Conservation (phyloP, 2,797 vertebrate genomes). For the Oryzias dopingdopingensis region DNA sequence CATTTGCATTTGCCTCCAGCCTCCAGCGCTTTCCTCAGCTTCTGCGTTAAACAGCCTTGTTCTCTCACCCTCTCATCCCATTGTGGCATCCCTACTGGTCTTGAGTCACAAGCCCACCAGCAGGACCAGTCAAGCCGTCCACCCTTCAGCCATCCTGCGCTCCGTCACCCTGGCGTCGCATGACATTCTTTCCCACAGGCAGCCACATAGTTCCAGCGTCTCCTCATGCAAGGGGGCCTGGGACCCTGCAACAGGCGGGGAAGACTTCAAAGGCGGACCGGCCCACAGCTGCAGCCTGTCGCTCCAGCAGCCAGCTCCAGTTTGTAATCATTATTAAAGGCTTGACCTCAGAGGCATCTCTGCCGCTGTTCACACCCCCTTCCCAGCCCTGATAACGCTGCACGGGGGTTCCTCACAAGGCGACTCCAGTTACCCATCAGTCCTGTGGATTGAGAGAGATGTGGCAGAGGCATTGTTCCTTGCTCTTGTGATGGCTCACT, state of each 20-base stretch:
- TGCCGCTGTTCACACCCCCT: constrained; percentile 85
- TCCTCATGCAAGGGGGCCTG: constrained; percentile 83
- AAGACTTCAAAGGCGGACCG: constrained; percentile 80
- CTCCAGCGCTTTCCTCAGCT: too few relatives aligned
- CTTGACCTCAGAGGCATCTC: constrained; percentile 86
- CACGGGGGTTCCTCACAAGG: constrained; percentile 72
- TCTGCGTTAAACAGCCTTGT: constrained; percentile 24
- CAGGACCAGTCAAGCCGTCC: constrained; percentile 65
- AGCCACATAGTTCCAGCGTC: constrained; percentile 85
- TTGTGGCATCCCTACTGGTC: constrained; percentile 53
- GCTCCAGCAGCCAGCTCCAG: constrained; percentile 83
- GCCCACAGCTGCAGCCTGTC: constrained; percentile 85
- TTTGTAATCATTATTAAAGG: constrained; percentile 91
- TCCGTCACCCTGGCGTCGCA: constrained; percentile 85
- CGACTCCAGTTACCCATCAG: constrained; percentile 76
- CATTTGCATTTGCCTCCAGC: too few relatives aligned
- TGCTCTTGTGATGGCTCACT: constrained; percentile 27
- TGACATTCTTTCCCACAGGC: constrained; percentile 89
- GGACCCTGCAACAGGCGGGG: constrained; percentile 82
- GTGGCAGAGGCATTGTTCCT: constrained; percentile 53
- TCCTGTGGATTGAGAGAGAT: constrained; percentile 37
- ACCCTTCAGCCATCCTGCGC: constrained; percentile 69
- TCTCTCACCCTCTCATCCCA: constrained; percentile 43
- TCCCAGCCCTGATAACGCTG: constrained; percentile 72
- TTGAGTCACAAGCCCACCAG: constrained; percentile 43